Evolutionary conservation across 2,797 vertebrate genomes (phyloP).

Genomic region (Diplodus puntazzo): DNA sequence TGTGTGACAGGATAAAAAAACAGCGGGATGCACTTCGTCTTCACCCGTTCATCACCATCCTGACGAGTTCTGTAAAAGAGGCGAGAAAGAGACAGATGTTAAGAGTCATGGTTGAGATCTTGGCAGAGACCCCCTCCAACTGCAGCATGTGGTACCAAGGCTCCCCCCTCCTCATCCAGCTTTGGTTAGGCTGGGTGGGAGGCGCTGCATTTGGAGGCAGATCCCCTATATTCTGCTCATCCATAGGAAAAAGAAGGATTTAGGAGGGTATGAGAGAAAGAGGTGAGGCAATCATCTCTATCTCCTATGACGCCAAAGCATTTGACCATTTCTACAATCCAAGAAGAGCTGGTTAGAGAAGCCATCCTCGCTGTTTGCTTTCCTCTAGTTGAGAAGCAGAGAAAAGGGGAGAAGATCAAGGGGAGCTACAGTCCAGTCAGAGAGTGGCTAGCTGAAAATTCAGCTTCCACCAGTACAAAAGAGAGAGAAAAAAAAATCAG

Average conservation of each 20-base stretch:
- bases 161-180: slow-evolving; percentile 27
- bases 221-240: slow-evolving; percentile 42
- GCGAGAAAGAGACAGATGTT: slow-evolving; percentile 45
- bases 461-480: slow-evolving; percentile 75
- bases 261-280: slow-evolving; percentile 61
- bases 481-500: slow-evolving; percentile 76
- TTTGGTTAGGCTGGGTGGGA: slow-evolving; percentile 34
- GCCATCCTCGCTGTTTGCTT: slow-evolving; percentile 75
- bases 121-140: slow-evolving; percentile 60
- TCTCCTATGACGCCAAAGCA: slow-evolving; percentile 80
- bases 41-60: slow-evolving; percentile 90
- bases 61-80: slow-evolving; percentile 84
- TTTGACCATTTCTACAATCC: slow-evolving; percentile 78
- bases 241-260: slow-evolving; percentile 47
- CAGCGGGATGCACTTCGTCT: slow-evolving; percentile 68
- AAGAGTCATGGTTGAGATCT: slow-evolving; percentile 29
- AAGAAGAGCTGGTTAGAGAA: slow-evolving; percentile 82
- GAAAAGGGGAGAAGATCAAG: slow-evolving; percentile 55
- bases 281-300: slow-evolving; percentile 71
- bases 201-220: slow-evolving; percentile 74
- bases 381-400: slow-evolving; percentile 80
- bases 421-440: slow-evolving; percentile 73
- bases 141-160: slow-evolving; percentile 63
- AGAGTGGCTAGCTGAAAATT: slow-evolving; percentile 71
- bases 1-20: slow-evolving; percentile 49